Percentiles rank a stretch among this genome's conserved stretches.
phyloP scores from a whole-genome alignment of 2,113 vertebrate genomes.

The Phrynocephalus versicolor region DNA sequence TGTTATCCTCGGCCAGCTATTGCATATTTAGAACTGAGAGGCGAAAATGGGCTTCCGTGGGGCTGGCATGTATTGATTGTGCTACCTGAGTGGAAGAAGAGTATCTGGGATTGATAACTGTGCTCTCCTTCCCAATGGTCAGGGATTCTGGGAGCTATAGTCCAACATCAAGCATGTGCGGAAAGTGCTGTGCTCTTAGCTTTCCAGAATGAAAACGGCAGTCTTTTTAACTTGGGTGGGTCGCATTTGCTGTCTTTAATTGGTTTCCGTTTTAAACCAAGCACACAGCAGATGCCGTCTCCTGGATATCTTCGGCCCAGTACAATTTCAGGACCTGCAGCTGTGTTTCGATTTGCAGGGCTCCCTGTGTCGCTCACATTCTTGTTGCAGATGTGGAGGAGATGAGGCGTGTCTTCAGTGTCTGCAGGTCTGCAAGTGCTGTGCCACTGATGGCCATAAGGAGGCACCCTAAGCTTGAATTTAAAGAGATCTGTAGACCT shows the following conservation, averaged over 20 bases:
- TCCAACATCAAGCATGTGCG: neutral
- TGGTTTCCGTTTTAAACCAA: neutral
- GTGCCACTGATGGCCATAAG: constrained; percentile 59
- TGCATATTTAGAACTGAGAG: too few species aligned
- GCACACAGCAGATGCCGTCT: neutral
- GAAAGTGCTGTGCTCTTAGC: neutral
- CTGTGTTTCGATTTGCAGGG: fast-evolving
- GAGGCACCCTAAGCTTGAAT: constrained; percentile 65
- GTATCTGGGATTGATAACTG: too few species aligned
- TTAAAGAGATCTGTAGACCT: neutral
- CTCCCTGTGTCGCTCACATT: neutral
- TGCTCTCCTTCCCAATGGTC: too few species aligned
- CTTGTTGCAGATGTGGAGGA: neutral
- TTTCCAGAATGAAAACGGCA: fast-evolving
- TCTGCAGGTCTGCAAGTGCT: neutral
- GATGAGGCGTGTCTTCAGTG: fast-evolving
- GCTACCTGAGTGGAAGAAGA: too few species aligned
- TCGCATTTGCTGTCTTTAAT: neutral
- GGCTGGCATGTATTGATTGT: too few species aligned
- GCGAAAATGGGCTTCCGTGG: too few species aligned
- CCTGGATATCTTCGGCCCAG: neutral
- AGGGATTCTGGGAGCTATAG: neutral
- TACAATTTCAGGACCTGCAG: neutral
- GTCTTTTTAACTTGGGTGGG: neutral
- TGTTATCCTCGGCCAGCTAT: neutral